Conservation (phyloP, 2,113 vertebrate genomes). For the Albula glossodonta region DNA sequence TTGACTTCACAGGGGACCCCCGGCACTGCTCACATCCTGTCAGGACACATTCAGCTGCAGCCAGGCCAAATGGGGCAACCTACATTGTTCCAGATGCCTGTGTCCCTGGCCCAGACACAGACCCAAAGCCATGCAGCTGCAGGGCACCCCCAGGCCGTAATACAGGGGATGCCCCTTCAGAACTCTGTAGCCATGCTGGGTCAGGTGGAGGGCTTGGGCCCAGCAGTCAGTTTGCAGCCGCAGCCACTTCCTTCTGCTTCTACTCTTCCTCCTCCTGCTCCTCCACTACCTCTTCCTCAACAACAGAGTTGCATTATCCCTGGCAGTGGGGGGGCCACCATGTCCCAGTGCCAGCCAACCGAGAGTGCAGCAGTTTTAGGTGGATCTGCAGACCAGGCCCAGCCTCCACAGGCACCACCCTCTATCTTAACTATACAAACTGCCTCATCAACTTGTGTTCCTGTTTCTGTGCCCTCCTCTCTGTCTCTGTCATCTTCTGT, state of each 20-base stretch:
- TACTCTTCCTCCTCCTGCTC: neutral
- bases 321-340: constrained; percentile 58
- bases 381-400: constrained; percentile 63
- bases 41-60: constrained; percentile 84
- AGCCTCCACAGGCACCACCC: constrained; percentile 53
- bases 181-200: constrained; percentile 87
- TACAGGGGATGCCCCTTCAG: constrained; percentile 87
- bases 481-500: constrained; percentile 53
- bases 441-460: constrained; percentile 64
- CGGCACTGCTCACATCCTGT: constrained; percentile 87
- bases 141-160: constrained; percentile 77
- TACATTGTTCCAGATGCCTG: constrained; percentile 91
- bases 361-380: constrained; percentile 66
- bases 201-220: constrained; percentile 78
- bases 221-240: constrained; percentile 76
- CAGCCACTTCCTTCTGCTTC: constrained; percentile 22
- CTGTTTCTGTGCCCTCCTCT: constrained; percentile 69
- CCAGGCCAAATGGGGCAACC: constrained; percentile 84
- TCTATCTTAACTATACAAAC: neutral
- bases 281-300: constrained; percentile 45
- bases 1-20: constrained; percentile 82
- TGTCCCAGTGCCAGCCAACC: constrained; percentile 63
- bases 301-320: constrained; percentile 65
- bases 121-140: constrained; percentile 73
- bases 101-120: constrained; percentile 78